A percentile compares a stretch with the other conserved stretches of the same genome.
phyloP scores from a whole-genome alignment of 2,888 invertebrate genomes.

The Drosophila mettleri region DNA sequence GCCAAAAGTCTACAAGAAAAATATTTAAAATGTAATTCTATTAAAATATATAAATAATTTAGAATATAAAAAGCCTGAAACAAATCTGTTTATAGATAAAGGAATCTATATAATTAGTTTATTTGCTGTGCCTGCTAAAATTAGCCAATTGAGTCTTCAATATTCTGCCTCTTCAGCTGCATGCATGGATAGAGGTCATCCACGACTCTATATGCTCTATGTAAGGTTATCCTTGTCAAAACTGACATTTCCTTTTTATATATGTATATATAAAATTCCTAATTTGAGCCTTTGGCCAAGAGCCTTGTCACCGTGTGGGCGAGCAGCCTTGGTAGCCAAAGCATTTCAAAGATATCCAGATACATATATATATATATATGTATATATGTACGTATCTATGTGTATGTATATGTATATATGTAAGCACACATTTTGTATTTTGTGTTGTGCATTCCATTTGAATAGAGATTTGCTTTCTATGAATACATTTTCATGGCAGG shows the following conservation, averaged over 20 bases:
- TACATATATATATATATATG: too few species aligned
- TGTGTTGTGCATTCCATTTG: slow-evolving; percentile 18
- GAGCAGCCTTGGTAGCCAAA: slow-evolving; percentile 21
- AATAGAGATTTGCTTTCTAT: slow-evolving; percentile 30
- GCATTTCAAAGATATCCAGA: too few species aligned
- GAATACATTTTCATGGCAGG: slow-evolving; percentile 37
- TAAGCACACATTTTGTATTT: not conserved
- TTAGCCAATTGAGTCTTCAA: not conserved
- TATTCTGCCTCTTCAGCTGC: not conserved
- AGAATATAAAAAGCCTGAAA: too few species aligned
- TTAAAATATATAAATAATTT: too few species aligned
- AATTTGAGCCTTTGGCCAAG: slow-evolving; percentile 17
- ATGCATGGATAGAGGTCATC: not conserved
- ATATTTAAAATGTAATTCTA: too few species aligned
- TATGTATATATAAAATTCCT: slow-evolving; percentile 8
- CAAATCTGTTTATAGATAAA: too few species aligned
- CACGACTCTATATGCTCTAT: not conserved
- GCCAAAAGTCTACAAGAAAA: too few species aligned
- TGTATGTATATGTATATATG: not conserved
- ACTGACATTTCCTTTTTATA: slow-evolving; percentile 13
- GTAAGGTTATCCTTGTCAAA: slow-evolving; percentile 28
- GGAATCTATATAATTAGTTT: not conserved
- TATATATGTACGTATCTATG: too few species aligned
- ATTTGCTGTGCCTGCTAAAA: not conserved
- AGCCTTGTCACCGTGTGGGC: slow-evolving; percentile 21